Conservation (phyloP, 2,888 invertebrate genomes). For the Poecilus cupreus region DNA sequence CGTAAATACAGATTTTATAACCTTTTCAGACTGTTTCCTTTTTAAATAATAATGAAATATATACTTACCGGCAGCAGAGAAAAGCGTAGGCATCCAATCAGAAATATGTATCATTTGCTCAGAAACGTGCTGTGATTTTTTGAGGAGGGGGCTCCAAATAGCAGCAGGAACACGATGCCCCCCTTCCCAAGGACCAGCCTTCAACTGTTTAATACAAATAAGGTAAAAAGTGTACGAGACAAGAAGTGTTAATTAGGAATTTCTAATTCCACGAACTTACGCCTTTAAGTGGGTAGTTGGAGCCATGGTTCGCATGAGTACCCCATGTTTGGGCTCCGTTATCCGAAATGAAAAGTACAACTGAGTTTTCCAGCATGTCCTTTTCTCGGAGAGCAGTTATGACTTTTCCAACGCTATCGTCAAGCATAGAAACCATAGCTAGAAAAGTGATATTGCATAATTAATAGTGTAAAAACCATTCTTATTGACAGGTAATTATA, state of each 20-base stretch:
- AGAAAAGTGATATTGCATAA: conserved; percentile 65
- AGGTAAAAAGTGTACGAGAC: background rate
- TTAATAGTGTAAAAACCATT: conserved; percentile 4
- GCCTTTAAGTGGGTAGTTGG: conserved; percentile 87
- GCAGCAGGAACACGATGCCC: conserved; percentile 79
- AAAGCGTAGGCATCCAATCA: conserved; percentile 83
- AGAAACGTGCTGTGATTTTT: conserved; percentile 76
- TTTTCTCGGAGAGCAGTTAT: conserved; percentile 81
- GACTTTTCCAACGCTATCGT: conserved; percentile 89
- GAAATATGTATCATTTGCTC: conserved; percentile 79
- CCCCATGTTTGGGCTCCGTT: conserved; percentile 90
- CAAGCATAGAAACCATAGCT: conserved; percentile 93
- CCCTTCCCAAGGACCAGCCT: conserved; percentile 84
- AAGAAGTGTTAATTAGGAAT: background rate
- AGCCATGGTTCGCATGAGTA: conserved; percentile 83
- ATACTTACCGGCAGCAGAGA: conserved; percentile 76
- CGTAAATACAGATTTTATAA: background rate
- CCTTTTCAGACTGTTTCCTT: background rate
- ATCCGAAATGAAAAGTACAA: conserved; percentile 91
- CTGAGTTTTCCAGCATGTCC: conserved; percentile 86
- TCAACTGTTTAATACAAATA: conserved; percentile 73
- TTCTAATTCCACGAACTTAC: conserved; percentile 72
- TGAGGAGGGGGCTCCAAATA: conserved; percentile 79
- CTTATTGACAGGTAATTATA: conserved; percentile 10
- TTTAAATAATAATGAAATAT: conserved; percentile 30